These are phyloP conservation scores for Arctopsyche grandis DNA, from an alignment of 1,140 invertebrate species.

Conservation along the genomic window DNA sequence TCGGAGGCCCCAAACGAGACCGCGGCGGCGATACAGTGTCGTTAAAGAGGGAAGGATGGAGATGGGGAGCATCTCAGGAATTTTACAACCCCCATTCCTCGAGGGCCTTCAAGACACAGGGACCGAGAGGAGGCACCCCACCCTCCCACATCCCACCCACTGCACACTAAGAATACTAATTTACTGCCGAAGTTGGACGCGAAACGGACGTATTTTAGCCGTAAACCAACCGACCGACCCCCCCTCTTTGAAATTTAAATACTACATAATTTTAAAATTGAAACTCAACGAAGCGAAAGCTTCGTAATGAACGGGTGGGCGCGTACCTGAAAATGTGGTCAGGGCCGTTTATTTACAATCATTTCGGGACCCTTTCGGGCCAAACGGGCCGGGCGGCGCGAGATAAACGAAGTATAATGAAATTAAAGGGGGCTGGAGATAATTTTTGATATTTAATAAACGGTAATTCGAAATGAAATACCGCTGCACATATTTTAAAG, in stretches of 20 bases:
- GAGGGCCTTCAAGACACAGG: not conserved
- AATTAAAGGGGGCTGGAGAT: constrained; percentile 1
- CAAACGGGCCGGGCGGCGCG: not conserved
- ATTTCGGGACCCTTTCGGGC: not conserved
- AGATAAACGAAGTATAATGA: constrained; percentile 27
- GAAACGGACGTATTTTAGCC: constrained; percentile 28
- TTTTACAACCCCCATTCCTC: constrained; percentile 15
- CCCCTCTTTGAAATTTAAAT: constrained; percentile 18
- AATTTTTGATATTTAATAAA: constrained; percentile 10
- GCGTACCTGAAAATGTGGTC: constrained; percentile 22
- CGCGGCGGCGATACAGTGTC: constrained; percentile 30
- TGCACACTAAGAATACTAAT: constrained; percentile 42
- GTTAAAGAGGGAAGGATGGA: constrained; percentile 10
- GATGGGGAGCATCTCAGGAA: constrained; percentile 24
- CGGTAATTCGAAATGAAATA: constrained; percentile 1
- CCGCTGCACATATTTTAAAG: not conserved
- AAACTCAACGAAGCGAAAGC: constrained; percentile 28
- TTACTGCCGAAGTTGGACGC: constrained; percentile 26
- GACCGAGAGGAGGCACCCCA: not conserved
- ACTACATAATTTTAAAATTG: constrained; percentile 31
- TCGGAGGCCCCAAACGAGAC: constrained; percentile 28
- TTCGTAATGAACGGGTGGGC: constrained; percentile 7
- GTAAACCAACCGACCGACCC: not conserved
- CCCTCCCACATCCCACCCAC: not conserved
- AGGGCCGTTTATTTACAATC: constrained; percentile 26